Evolutionary conservation across 2,888 invertebrate species (phyloP).

Genomic region (Eupeodes luniger): DNA sequence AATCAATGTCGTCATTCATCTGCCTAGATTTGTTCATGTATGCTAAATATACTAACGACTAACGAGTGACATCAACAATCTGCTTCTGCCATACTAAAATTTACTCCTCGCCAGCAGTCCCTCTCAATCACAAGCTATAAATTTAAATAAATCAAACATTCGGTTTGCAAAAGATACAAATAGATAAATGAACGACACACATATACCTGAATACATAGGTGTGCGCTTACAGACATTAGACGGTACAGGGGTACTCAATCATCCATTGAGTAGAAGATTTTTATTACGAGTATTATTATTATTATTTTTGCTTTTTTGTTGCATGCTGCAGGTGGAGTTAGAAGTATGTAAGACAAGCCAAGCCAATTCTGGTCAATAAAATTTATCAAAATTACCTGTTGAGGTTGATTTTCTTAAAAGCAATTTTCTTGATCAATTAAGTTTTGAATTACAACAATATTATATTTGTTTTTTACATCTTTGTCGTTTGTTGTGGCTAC

Average conservation of each 20-base stretch:
- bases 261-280: slow-evolving; percentile 11
- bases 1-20: slow-evolving; percentile 66
- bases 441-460: slow-evolving; percentile 55
- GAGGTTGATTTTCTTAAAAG: slow-evolving; percentile 37
- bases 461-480: slow-evolving; percentile 37
- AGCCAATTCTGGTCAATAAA: slow-evolving; percentile 53
- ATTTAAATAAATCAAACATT: slow-evolving; percentile 63
- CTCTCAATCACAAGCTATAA: slow-evolving; percentile 46
- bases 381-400: slow-evolving; percentile 51
- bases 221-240: slow-evolving; percentile 8
- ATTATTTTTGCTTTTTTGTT: not conserved
- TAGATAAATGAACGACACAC: slow-evolving; percentile 10
- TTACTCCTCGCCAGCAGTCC: not conserved
- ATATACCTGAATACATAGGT: not conserved
- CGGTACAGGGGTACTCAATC: slow-evolving; percentile 26
- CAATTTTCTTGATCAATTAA: slow-evolving; percentile 68
- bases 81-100: slow-evolving; percentile 40
- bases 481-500: slow-evolving; percentile 28
- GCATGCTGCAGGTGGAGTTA: slow-evolving; percentile 8
- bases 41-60: slow-evolving; percentile 33
- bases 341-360: not conserved
- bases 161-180: not conserved
- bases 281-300: not conserved
- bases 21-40: slow-evolving; percentile 36
- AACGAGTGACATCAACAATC: slow-evolving; percentile 56